Evolutionary conservation across 2,113 vertebrate genomes (phyloP), one percentile per base, ranked within the genome.

Genomic region (Phrynocephalus versicolor): DNA sequence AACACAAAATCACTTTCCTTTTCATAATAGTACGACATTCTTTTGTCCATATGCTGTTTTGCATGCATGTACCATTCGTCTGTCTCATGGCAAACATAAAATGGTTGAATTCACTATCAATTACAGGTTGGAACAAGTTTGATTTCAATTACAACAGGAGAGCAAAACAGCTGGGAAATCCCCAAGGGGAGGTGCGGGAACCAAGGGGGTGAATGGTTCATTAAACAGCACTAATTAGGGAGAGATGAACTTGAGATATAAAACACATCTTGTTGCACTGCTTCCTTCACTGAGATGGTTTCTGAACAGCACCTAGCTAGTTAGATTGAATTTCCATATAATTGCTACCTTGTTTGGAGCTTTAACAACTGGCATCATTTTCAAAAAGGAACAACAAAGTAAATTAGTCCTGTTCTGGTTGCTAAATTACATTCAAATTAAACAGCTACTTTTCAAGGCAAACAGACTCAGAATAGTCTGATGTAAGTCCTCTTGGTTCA

Each of bases 61-160:
- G 76, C 90, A 86, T 75, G 77, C 85, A 94, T 92, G 88, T 94
- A 80, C 89, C 94, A 89, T 93, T 88, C 93, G 95, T 96, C 94
- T 95, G 95, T 94, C 95, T 94, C 93, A 79, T 80, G 94, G 93
- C 94, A 97, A 94, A 94, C 89, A 95, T 96, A 96, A 96, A 95
- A 95, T 94, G 83, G 92, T 93, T 96, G 92, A 91, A 94, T 95
- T 96, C 92, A 90, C 92, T 96, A 96, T 96, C 96, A 96, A 88
- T 96, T 97, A 96, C 91, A 93, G 94, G 84, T 91, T 93, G 93
- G 91, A 95, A 96, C 92, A 96, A 96, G 95, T 96, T 91, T 94
- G 92, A 96, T 97, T 96, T 96, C 95, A 97, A 96, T 97, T 96
- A 96, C 90, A 94, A 90, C 83, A 94, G 92, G 92, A 94, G 91